A percentile compares a stretch with the other conserved stretches of the same genome.
Conservation (phyloP, 2,113 vertebrate species). For the Oplegnathus fasciatus region DNA sequence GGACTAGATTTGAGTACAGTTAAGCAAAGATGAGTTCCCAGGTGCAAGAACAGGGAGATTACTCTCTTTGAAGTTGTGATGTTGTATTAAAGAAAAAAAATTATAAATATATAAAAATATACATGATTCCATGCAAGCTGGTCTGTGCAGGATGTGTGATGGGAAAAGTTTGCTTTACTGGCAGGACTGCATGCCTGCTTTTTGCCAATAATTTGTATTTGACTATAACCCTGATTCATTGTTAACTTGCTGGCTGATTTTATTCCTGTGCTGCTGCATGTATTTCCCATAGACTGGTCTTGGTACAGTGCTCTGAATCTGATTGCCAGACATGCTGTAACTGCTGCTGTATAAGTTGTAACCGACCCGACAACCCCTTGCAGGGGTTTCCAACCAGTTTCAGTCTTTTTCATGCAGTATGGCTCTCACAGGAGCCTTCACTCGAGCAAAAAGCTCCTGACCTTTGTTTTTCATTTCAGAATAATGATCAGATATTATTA, state of each 20-base stretch:
- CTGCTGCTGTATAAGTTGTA: constrained; percentile 25
- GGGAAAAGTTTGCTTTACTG: constrained; percentile 62
- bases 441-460: constrained; percentile 17
- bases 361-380: constrained; percentile 13
- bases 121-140: constrained; percentile 81
- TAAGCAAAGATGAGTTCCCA: neutral
- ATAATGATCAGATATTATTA: constrained; percentile 16
- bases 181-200: constrained; percentile 81
- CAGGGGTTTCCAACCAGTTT: constrained; percentile 22
- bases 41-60: neutral
- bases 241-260: constrained; percentile 73
- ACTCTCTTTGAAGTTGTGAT: neutral
- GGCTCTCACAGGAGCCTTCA: constrained; percentile 28
- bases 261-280: constrained; percentile 77
- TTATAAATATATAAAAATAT: constrained; percentile 4
- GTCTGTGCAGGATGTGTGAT: constrained; percentile 74
- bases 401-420: constrained; percentile 7
- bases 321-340: constrained; percentile 76
- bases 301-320: constrained; percentile 83
- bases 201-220: constrained; percentile 64
- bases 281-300: constrained; percentile 70
- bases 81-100: neutral
- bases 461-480: constrained; percentile 27
- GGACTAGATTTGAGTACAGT: constrained; percentile 24
- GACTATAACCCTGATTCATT: constrained; percentile 63